Percentiles rank a stretch among this genome's conserved stretches.
Evolutionary conservation across 2,113 vertebrate species (phyloP).

Genomic region (Myiozetetes cayanensis): DNA sequence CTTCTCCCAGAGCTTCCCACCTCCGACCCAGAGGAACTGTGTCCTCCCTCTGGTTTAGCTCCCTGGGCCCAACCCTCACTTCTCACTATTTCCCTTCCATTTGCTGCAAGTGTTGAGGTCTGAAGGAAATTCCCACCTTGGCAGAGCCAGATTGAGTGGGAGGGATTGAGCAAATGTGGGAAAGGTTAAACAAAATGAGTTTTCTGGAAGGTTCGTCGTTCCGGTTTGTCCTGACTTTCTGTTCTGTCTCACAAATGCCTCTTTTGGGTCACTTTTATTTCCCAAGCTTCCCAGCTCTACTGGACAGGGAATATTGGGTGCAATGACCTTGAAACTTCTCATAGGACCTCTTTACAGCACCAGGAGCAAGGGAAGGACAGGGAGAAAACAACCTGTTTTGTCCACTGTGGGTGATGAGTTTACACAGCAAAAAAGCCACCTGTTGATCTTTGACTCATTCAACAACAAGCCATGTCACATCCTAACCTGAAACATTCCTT

Average conservation of each 20-base stretch:
- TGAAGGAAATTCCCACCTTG: neutral
- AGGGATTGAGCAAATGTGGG: neutral
- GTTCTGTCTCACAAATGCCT: neutral
- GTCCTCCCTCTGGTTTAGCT: neutral
- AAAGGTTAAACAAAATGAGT: neutral
- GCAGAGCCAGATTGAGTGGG: neutral
- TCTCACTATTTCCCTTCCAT: neutral
- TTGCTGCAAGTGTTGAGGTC: neutral
- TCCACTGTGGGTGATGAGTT: neutral
- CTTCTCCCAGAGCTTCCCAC: neutral
- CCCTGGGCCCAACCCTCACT: neutral
- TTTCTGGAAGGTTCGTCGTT: neutral
- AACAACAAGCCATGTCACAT: neutral
- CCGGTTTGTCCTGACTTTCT: neutral
- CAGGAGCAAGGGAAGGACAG: neutral
- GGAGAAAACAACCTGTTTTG: neutral
- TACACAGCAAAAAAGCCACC: neutral
- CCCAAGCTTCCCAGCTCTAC: neutral
- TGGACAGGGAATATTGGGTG: neutral
- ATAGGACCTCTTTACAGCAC: neutral
- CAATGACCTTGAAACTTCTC: neutral
- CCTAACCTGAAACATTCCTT: conserved; percentile 31
- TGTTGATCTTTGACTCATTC: conserved; percentile 38
- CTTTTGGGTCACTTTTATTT: neutral
- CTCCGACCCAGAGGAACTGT: neutral